Conservation (phyloP, 2,797 vertebrate species). For the Mormyrops boulengeri region DNA sequence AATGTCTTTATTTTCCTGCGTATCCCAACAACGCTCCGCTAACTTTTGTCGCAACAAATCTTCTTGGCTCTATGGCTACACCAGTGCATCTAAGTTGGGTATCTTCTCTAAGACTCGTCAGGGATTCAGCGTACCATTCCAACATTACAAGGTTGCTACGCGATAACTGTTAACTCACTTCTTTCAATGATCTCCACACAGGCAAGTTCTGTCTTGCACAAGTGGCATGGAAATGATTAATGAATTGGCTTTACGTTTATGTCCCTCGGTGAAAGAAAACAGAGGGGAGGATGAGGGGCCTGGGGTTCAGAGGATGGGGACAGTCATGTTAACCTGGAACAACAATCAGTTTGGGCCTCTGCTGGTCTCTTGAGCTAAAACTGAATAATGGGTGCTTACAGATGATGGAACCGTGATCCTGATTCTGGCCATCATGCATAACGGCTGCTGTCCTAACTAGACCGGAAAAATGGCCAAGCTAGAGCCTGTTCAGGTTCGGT, state of each 20-base stretch:
- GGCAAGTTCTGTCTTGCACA: constrained; percentile 23
- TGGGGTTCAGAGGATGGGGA: background rate
- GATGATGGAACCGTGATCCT: background rate
- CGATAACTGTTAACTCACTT: background rate
- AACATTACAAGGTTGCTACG: background rate
- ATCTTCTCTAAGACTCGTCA: background rate
- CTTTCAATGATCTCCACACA: background rate
- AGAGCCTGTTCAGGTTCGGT: constrained; percentile 10
- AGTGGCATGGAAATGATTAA: constrained; percentile 30
- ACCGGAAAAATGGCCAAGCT: constrained; percentile 4
- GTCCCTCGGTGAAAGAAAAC: constrained; percentile 16
- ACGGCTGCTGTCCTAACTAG: background rate
- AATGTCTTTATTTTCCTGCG: background rate
- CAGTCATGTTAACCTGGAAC: background rate
- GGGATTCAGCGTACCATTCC: background rate
- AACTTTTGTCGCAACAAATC: background rate
- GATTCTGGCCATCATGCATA: background rate
- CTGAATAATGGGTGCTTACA: background rate
- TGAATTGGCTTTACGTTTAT: constrained; percentile 33
- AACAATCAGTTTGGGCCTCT: background rate
- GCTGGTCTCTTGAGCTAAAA: background rate
- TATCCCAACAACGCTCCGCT: background rate
- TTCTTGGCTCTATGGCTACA: background rate
- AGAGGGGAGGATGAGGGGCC: constrained; percentile 3
- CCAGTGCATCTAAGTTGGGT: background rate